These are phyloP conservation scores for Drosophila atroscutellata DNA, from an alignment of 2,888 invertebrate species.

Conservation along the genomic window DNA sequence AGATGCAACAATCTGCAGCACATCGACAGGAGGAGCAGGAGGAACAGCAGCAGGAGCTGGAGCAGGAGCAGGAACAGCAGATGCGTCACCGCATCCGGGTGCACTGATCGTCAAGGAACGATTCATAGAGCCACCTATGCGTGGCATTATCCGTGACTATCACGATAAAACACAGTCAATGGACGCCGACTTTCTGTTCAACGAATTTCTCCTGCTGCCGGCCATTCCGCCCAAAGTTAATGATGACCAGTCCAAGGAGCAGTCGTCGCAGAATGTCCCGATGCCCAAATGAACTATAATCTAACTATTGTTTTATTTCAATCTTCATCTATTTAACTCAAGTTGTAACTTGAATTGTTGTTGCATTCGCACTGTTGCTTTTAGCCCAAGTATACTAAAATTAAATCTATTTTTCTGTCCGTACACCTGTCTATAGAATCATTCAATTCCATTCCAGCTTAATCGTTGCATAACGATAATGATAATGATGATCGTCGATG, in stretches of 20 bases:
- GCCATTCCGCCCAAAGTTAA: conserved; percentile 53
- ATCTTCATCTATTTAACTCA: conserved; percentile 2
- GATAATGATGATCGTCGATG: background rate
- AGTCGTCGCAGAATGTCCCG: background rate
- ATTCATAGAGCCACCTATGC: conserved; percentile 86
- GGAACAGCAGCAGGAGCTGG: background rate
- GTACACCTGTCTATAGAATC: conserved; percentile 2
- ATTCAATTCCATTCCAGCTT: background rate
- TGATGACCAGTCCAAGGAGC: conserved; percentile 22
- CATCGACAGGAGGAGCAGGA: background rate
- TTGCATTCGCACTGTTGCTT: conserved; percentile 36
- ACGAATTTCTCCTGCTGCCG: conserved; percentile 81
- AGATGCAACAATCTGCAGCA: conserved; percentile 9
- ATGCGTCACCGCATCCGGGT: conserved; percentile 80
- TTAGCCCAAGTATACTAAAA: conserved; percentile 40
- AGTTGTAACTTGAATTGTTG: conserved; percentile 47
- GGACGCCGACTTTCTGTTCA: conserved; percentile 82
- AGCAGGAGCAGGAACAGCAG: background rate
- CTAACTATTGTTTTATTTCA: background rate
- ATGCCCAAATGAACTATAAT: conserved; percentile 11
- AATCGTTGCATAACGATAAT: background rate
- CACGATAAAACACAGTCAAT: conserved; percentile 83
- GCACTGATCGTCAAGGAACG: conserved; percentile 86
- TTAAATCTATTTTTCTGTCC: conserved; percentile 62
- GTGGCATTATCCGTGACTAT: conserved; percentile 85